A percentile compares a stretch with the other conserved stretches of the same genome.
Conservation (phyloP, 2,113 vertebrate species). For the Hippoglossus stenolepis region DNA sequence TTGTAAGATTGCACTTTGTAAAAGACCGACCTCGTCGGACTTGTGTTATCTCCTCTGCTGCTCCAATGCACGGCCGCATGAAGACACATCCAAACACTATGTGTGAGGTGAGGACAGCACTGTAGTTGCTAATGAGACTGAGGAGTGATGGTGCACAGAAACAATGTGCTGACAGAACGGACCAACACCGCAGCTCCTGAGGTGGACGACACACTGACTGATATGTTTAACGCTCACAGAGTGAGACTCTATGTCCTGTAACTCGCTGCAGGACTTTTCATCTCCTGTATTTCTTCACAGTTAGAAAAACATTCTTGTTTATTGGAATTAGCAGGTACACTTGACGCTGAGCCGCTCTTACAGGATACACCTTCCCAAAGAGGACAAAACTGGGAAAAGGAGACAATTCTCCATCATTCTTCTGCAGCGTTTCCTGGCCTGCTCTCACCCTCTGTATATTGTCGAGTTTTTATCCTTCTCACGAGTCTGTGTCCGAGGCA, state of each 20-base stretch:
- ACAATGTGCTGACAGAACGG: slow-evolving; percentile 60
- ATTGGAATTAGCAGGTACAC: slow-evolving; percentile 40
- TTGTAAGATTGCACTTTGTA: not conserved
- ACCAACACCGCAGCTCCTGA: slow-evolving; percentile 6
- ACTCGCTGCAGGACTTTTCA: not conserved
- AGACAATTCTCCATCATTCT: slow-evolving; percentile 33
- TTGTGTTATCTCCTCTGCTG: not conserved
- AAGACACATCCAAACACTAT: not conserved
- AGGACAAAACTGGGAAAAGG: slow-evolving; percentile 10
- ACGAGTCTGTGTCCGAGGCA: slow-evolving; percentile 19
- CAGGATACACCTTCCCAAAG: slow-evolving; percentile 14
- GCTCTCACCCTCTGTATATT: not conserved
- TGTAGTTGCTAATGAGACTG: slow-evolving; percentile 58
- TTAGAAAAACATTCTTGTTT: slow-evolving; percentile 46
- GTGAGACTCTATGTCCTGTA: slow-evolving; percentile 6
- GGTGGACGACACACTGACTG: slow-evolving; percentile 40
- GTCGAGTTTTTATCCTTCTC: slow-evolving; percentile 25
- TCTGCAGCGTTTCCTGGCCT: not conserved
- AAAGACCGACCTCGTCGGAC: not conserved
- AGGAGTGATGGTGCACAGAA: slow-evolving; percentile 54
- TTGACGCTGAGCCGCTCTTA: not conserved
- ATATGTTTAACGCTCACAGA: slow-evolving; percentile 38
- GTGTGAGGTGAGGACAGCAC: slow-evolving; percentile 55
- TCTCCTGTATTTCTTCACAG: slow-evolving; percentile 2
- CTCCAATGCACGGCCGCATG: not conserved